Conservation (phyloP, 2,797 vertebrate genomes). For the Intellagama lesueurii region DNA sequence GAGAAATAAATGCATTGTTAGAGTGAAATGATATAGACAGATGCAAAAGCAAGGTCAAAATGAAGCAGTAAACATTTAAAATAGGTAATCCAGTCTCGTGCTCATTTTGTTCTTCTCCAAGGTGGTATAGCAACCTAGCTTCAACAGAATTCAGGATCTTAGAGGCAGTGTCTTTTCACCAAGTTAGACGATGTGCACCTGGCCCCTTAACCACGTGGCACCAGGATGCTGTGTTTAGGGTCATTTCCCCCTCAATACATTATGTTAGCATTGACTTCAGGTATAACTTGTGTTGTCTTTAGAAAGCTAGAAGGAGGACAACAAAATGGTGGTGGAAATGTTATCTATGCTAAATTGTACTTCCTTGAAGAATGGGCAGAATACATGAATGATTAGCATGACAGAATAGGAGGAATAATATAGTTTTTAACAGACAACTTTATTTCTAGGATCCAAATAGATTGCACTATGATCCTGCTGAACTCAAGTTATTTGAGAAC, state of each 20-base stretch:
- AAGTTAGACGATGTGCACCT: too few relatives aligned
- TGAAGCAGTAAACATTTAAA: background rate
- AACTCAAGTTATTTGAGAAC: conserved; percentile 98
- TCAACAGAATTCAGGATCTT: background rate
- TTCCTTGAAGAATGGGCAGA: background rate
- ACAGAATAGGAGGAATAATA: conserved; percentile 1
- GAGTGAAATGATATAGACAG: background rate
- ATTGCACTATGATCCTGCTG: conserved; percentile 96
- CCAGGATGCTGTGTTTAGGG: too few relatives aligned
- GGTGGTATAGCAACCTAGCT: background rate
- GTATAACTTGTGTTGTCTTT: background rate
- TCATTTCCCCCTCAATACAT: background rate
- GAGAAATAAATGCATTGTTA: background rate
- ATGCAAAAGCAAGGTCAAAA: background rate
- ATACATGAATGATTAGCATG: background rate
- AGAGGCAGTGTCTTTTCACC: too few relatives aligned
- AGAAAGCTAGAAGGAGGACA: background rate
- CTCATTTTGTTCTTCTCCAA: background rate
- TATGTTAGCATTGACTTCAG: background rate
- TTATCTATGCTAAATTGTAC: background rate
- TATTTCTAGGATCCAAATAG: conserved; percentile 89
- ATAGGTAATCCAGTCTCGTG: background rate
- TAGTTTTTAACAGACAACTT: background rate
- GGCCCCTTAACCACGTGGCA: too few relatives aligned
- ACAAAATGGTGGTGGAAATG: background rate